Evolutionary conservation across 2,888 invertebrate species (phyloP).

Genomic region (Azorinus chamasolen): DNA sequence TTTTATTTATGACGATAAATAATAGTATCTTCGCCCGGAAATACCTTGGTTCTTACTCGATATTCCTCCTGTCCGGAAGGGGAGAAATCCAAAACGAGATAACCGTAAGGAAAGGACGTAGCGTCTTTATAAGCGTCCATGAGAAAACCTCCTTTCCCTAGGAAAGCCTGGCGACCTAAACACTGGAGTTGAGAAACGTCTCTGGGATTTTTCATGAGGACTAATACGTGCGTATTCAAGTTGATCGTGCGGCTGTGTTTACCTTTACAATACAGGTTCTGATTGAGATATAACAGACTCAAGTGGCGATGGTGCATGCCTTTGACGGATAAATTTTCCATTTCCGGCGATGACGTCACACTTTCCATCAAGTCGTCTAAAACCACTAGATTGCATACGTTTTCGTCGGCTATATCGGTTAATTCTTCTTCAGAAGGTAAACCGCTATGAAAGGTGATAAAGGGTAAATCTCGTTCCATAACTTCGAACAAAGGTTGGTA

Average conservation of each 20-base stretch:
- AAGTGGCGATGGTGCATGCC: conserved; percentile 51
- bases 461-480: conserved; percentile 43
- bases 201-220: conserved; percentile 53
- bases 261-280: conserved; percentile 51
- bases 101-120: conserved; percentile 40
- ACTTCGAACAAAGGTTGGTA: conserved; percentile 55
- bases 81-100: conserved; percentile 55
- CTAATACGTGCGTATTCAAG: conserved; percentile 46
- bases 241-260: conserved; percentile 47
- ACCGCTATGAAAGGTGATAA: conserved; percentile 45
- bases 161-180: conserved; percentile 47
- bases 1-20: conserved; percentile 21
- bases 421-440: conserved; percentile 40
- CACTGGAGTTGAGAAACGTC: conserved; percentile 56
- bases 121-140: conserved; percentile 56
- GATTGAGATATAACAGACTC: conserved; percentile 42
- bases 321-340: conserved; percentile 51
- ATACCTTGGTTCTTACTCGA: conserved; percentile 36
- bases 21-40: conserved; percentile 48
- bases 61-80: conserved; percentile 29
- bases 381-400: conserved; percentile 33
- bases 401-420: conserved; percentile 15
- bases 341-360: conserved; percentile 51
- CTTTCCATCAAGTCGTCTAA: conserved; percentile 44
- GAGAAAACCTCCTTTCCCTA: conserved; percentile 38